Evolutionary conservation across 37 sponge, comb jelly and placozoan genomes (phyloP).

Genomic region (Dysidea cf. avara): DNA sequence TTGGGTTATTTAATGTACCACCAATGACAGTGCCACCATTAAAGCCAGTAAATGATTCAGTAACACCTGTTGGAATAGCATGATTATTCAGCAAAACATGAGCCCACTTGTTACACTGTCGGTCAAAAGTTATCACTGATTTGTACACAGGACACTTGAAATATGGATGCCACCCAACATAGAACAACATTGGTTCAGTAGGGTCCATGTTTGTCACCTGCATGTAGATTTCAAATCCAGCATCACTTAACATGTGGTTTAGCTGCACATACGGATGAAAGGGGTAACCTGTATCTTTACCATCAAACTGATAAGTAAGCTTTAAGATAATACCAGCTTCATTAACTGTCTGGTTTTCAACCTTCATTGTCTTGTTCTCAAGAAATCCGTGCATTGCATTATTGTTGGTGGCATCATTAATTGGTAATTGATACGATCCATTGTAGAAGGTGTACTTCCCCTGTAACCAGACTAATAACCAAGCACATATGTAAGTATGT

Average conservation of each 20-base stretch:
- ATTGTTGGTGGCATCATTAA: slow-evolving; percentile 45
- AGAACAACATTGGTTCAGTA: slow-evolving; percentile 50
- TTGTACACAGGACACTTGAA: slow-evolving; percentile 48
- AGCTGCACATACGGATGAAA: slow-evolving; percentile 33
- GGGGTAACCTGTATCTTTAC: slow-evolving; percentile 60
- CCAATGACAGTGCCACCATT: slow-evolving; percentile 57
- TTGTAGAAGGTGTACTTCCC: slow-evolving; percentile 71
- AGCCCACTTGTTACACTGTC: slow-evolving; percentile 36
- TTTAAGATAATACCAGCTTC: slow-evolving; percentile 12
- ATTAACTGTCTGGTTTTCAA: background rate
- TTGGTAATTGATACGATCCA: slow-evolving; percentile 34
- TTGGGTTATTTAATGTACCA: slow-evolving; percentile 41
- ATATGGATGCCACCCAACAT: slow-evolving; percentile 83
- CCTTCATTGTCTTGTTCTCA: slow-evolving; percentile 25
- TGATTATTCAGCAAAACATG: slow-evolving; percentile 52
- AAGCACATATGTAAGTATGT: too few species aligned
- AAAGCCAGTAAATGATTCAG: slow-evolving; percentile 21
- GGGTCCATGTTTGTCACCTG: slow-evolving; percentile 34
- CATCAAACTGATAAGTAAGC: slow-evolving; percentile 12
- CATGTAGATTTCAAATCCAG: slow-evolving; percentile 34
- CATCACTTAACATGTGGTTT: slow-evolving; percentile 33
- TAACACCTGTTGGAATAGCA: slow-evolving; percentile 68
- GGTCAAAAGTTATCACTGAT: slow-evolving; percentile 47
- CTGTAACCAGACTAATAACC: background rate
- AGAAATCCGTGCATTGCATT: slow-evolving; percentile 71